Conservation (phyloP, 2,888 invertebrate species). For the Apamea crenata region DNA sequence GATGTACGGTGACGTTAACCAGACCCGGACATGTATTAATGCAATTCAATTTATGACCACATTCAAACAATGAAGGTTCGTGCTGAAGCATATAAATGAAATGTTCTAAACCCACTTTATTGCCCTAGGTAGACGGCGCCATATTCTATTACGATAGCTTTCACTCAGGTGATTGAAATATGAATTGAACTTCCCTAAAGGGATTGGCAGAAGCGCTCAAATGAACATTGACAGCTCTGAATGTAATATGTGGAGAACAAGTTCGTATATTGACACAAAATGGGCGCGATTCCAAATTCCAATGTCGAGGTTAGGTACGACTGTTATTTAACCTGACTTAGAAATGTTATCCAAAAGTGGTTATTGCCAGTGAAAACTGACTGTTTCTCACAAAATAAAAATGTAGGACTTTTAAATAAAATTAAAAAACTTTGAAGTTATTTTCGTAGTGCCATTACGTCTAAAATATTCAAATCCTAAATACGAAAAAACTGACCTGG, state of each 20-base stretch:
- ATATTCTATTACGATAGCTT: conserved; percentile 44
- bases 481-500: neutral
- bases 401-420: neutral
- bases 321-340: conserved; percentile 19
- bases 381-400: neutral
- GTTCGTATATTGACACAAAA: conserved; percentile 11
- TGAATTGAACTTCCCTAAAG: conserved; percentile 10
- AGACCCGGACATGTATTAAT: conserved; percentile 44
- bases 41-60: conserved; percentile 44
- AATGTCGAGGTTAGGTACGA: neutral
- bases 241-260: neutral
- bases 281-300: conserved; percentile 37
- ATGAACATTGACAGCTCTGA: neutral
- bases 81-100: conserved; percentile 60
- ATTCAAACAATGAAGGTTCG: conserved; percentile 51
- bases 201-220: conserved; percentile 11
- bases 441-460: neutral
- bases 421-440: neutral
- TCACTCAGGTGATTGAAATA: conserved; percentile 52
- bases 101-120: conserved; percentile 48
- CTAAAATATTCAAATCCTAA: neutral
- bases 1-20: conserved; percentile 8
- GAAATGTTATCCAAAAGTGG: neutral
- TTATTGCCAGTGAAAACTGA: neutral
- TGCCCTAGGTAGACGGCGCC: conserved; percentile 36